Evolutionary conservation across 2,888 invertebrate species (phyloP).

Genomic region (Schizaphis graminum): DNA sequence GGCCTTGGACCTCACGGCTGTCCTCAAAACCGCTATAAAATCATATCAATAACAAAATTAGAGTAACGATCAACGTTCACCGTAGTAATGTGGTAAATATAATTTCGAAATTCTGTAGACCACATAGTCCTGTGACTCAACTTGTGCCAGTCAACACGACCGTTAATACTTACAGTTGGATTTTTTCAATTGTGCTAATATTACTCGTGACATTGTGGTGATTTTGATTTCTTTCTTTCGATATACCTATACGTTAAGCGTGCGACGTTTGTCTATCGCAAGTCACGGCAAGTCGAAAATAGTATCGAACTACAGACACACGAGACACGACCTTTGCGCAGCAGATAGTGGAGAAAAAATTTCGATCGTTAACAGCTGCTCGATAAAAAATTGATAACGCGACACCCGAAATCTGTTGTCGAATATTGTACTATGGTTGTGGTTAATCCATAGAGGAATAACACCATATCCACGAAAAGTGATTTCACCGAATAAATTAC

Average conservation of each 20-base stretch:
- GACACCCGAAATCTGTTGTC: neutral
- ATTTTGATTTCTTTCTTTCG: neutral
- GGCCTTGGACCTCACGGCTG: neutral
- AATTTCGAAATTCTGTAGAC: neutral
- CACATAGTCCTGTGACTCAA: neutral
- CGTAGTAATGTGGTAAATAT: neutral
- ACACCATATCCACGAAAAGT: too few species aligned
- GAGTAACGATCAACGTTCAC: neutral
- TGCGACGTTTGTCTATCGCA: neutral
- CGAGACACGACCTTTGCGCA: slow-evolving; percentile 9
- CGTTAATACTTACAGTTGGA: slow-evolving; percentile 45
- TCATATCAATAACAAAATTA: neutral
- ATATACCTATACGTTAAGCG: neutral
- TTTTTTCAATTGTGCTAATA: slow-evolving; percentile 45
- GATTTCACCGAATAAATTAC: too few species aligned
- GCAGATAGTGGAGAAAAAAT: neutral
- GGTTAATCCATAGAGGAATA: too few species aligned
- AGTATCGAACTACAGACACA: neutral
- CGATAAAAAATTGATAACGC: neutral
- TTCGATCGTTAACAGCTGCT: neutral
- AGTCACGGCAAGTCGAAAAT: neutral
- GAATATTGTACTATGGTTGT: too few species aligned
- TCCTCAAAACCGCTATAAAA: slow-evolving; percentile 21
- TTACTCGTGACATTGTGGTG: slow-evolving; percentile 42
- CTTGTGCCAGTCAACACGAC: neutral